Percentiles rank a stretch among this genome's conserved stretches.
phyloP scores from a whole-genome alignment of 2,797 vertebrate genomes.

The Menidia menidia region DNA sequence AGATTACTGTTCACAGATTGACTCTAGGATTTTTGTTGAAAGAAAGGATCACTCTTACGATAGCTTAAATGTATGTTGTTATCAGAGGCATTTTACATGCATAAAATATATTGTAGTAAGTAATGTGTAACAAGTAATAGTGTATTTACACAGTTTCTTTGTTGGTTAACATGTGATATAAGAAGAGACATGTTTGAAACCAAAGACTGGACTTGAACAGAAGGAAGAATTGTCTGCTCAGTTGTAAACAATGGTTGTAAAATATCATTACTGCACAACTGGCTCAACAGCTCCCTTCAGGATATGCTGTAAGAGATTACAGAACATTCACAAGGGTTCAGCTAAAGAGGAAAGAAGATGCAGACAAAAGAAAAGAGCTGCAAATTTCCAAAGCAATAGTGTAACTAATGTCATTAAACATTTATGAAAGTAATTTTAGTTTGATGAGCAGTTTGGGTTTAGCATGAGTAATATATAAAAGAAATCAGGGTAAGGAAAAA shows the following conservation, averaged over 20 bases:
- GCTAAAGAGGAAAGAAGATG: conserved; percentile 90
- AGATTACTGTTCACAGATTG: conserved; percentile 50
- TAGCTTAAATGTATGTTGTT: no score
- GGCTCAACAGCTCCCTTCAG: conserved; percentile 88
- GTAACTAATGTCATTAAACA: conserved; percentile 96
- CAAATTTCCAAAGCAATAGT: conserved; percentile 95
- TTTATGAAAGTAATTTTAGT: conserved; percentile 92
- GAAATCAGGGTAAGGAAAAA: conserved; percentile 75
- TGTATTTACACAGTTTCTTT: no score
- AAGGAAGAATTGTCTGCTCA: conserved; percentile 86
- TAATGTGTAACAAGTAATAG: no score
- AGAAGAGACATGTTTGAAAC: conserved; percentile 88
- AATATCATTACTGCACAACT: conserved; percentile 94
- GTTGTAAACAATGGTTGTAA: conserved; percentile 92
- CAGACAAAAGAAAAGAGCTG: conserved; percentile 87
- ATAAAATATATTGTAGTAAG: no score
- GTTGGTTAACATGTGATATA: conserved; percentile 87
- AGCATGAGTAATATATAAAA: conserved; percentile 84
- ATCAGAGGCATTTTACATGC: no score
- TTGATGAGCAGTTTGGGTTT: conserved; percentile 92
- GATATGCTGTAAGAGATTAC: conserved; percentile 92
- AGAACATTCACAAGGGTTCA: conserved; percentile 90
- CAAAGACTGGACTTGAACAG: conserved; percentile 11
- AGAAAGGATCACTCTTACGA: conserved; percentile 8
- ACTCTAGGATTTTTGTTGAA: conserved; percentile 28